phyloP scores from a whole-genome alignment of 1,140 invertebrate genomes.

The Drosophila hydei region DNA sequence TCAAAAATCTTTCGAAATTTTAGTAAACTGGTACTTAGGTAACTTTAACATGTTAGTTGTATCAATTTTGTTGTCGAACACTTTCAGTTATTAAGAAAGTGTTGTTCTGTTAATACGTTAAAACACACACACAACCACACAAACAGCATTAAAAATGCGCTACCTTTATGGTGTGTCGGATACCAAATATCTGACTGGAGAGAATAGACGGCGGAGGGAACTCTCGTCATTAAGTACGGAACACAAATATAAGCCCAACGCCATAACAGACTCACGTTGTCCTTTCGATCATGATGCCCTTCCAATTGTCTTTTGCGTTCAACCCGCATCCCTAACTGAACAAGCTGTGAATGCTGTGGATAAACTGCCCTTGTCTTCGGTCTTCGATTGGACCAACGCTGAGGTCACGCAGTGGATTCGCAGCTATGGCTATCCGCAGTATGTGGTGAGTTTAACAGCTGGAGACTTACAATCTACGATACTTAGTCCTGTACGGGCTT shows the following conservation, averaged over 20 bases:
- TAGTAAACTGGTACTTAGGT: neutral
- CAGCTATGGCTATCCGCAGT: conserved; percentile 64
- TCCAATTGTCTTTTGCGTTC: conserved; percentile 57
- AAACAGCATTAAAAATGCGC: conserved; percentile 35
- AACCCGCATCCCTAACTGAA: conserved; percentile 48
- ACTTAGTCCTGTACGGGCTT: no score
- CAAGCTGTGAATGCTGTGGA: conserved; percentile 55
- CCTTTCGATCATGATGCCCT: conserved; percentile 50
- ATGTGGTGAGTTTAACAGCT: conserved; percentile 67
- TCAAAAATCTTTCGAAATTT: neutral
- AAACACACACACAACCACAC: neutral
- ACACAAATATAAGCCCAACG: no score
- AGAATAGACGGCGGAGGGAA: neutral
- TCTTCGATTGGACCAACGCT: conserved; percentile 62
- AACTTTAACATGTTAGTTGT: neutral
- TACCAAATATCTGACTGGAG: conserved; percentile 52
- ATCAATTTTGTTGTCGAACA: neutral
- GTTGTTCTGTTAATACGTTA: neutral
- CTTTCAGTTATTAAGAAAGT: no score
- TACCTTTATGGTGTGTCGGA: conserved; percentile 69
- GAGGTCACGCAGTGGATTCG: conserved; percentile 60
- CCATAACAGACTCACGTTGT: no score
- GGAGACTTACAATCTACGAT: no score
- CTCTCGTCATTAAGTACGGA: conserved; percentile 23
- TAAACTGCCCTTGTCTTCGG: conserved; percentile 52